Conservation (phyloP, 1,140 invertebrate species). For the Trichogramma pretiosum region DNA sequence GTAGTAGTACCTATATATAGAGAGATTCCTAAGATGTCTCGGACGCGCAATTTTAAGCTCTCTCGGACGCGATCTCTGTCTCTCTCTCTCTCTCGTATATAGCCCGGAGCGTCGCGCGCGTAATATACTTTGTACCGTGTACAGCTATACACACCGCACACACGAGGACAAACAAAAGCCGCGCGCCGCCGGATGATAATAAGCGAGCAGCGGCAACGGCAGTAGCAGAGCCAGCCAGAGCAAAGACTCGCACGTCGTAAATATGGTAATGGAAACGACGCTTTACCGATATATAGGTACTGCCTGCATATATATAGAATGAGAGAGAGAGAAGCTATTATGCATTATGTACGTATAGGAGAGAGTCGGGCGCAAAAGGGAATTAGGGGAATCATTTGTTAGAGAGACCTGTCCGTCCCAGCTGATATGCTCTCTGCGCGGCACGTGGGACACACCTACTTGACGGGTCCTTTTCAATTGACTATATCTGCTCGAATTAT, state of each 20-base stretch:
- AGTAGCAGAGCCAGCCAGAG: too few relatives aligned
- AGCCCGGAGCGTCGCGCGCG: too few relatives aligned
- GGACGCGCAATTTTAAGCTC: too few relatives aligned
- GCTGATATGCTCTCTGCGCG: conserved; percentile 15
- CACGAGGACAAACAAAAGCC: not conserved
- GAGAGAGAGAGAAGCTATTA: conserved; percentile 30
- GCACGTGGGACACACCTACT: not conserved
- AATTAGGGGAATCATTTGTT: conserved; percentile 23
- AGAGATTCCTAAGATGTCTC: not conserved
- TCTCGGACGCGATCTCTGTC: too few relatives aligned
- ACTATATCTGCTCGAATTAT: too few relatives aligned
- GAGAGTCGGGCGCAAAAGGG: conserved; percentile 15
- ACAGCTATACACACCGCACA: too few relatives aligned
- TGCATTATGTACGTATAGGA: conserved; percentile 28
- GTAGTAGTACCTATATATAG: too few relatives aligned
- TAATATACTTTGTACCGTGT: too few relatives aligned
- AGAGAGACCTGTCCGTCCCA: conserved; percentile 19
- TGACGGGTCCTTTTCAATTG: not conserved
- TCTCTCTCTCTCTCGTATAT: too few relatives aligned
- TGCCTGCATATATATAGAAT: conserved; percentile 1
- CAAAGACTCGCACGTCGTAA: conserved; percentile 35
- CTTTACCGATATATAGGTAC: conserved; percentile 28
- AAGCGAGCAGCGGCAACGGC: conserved; percentile 21
- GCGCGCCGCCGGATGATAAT: conserved; percentile 12
- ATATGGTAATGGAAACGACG: conserved; percentile 39